phyloP scores from a whole-genome alignment of 2,888 invertebrate species.

The Xylocampa areola region DNA sequence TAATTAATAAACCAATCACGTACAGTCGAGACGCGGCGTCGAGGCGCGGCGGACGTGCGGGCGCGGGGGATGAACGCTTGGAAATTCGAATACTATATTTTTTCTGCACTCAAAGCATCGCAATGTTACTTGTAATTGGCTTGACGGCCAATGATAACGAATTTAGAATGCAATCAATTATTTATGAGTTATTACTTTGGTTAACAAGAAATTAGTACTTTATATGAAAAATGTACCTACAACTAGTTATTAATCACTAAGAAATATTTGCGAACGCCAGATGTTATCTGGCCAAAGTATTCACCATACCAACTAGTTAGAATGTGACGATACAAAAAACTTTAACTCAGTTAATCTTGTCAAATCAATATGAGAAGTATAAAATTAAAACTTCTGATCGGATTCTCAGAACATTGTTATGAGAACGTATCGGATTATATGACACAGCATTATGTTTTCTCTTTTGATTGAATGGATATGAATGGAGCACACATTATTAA shows the following conservation, averaged over 20 bases:
- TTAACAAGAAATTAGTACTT: constrained; percentile 67
- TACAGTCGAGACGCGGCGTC: constrained; percentile 89
- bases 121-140: constrained; percentile 87
- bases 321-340: constrained; percentile 65
- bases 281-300: constrained; percentile 62
- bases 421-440: constrained; percentile 72
- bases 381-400: constrained; percentile 72
- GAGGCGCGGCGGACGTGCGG: constrained; percentile 89
- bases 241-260: constrained; percentile 68
- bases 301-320: constrained; percentile 61
- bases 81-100: constrained; percentile 89
- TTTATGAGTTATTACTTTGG: constrained; percentile 68
- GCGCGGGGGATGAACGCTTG: constrained; percentile 88
- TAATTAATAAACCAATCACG: constrained; percentile 90
- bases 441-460: constrained; percentile 74
- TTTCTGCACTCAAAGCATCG: constrained; percentile 85
- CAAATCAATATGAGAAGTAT: constrained; percentile 73
- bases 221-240: constrained; percentile 60
- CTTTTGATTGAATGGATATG: constrained; percentile 75
- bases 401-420: constrained; percentile 74
- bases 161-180: constrained; percentile 80
- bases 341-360: constrained; percentile 68
- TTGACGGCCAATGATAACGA: constrained; percentile 82
- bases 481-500: constrained; percentile 72
- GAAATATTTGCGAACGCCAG: constrained; percentile 65